Evolutionary conservation across 2,113 vertebrate genomes (phyloP).

Genomic region (Spilogale gracilis): DNA sequence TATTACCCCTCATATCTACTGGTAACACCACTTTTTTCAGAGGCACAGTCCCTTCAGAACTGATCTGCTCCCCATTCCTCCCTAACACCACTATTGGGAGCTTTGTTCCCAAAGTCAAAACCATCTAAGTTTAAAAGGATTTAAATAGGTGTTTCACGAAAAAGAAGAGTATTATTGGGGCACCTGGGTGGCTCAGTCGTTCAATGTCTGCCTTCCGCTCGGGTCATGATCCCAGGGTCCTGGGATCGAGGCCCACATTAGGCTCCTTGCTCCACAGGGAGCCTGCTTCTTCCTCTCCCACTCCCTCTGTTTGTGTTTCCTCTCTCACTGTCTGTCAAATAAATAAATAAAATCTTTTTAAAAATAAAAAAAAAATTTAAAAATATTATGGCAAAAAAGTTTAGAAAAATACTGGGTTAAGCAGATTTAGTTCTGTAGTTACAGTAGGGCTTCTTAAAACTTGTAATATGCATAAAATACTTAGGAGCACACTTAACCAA

Average conservation of each 20-base stretch:
- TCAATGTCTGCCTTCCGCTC: no score
- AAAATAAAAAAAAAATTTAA: neutral
- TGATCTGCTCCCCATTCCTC: neutral
- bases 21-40: neutral
- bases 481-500: neutral
- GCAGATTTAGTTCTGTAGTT: neutral
- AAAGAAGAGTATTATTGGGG: neutral
- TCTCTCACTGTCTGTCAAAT: no score
- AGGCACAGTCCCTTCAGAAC: neutral
- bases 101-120: conserved; percentile 7
- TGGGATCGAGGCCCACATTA: no score
- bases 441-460: neutral
- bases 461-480: neutral
- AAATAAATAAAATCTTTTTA: no score
- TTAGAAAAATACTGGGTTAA: neutral
- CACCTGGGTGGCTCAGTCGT: no score
- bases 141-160: neutral
- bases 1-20: neutral
- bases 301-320: no score
- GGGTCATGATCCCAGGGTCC: no score
- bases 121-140: neutral
- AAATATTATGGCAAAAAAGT: neutral
- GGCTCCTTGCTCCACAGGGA: no score
- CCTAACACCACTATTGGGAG: neutral
- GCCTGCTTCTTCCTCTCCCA: no score